Base-by-base conservation (phyloP, 1,140 invertebrate genomes). In the Melanaphis sacchari region DNA sequence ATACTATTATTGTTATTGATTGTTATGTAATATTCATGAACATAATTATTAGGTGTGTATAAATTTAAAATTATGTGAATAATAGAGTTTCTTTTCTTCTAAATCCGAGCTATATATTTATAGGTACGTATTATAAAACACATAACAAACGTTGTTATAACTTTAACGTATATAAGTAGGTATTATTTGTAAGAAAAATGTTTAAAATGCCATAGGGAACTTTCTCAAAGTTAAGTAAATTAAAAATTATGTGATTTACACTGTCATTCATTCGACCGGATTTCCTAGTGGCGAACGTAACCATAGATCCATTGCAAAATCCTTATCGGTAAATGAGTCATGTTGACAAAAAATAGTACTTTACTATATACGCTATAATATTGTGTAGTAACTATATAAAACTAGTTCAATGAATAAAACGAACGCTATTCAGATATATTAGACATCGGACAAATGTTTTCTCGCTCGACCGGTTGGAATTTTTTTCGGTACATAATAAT, bases 361-460 rank as follows among this genome's bases (percentile, higher is more conserved):
- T 4, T 38, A 38, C 3, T 40, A 40, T 26, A 22, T 26, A 52
- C 26, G 38, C 46, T 4, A 21, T 89, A 46, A 38, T 54, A 26
- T 22, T 11, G 46, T 89, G 31, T 40, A 46, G 18, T 87, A 9
- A 40, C 26, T n/a, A 21, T 43, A 54, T 54, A 54, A n/a, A 88
- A 54, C n/a, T 89, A 89, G 46, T 38, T 54, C 41, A 89, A 49
- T 89, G 87, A 36, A 46, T 38, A 89, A 89, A 89, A 52, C 87
- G 36, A 26, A 89, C 49, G 46, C n/a, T 54, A 89, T 89, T 89
- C 46, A 26, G 18, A 26, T 22, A 24, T 38, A 11, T 54, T 38
- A 41, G 46, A 89, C 46, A 24, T 52, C 2, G 52, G 49, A 89
- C 52, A 43, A 41, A 90, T 43, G 66, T 81, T 49, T 36, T 24